A percentile compares a stretch with the other conserved stretches of the same genome.
Conservation (phyloP, 2,888 invertebrate species). For the Brenthis ino region DNA sequence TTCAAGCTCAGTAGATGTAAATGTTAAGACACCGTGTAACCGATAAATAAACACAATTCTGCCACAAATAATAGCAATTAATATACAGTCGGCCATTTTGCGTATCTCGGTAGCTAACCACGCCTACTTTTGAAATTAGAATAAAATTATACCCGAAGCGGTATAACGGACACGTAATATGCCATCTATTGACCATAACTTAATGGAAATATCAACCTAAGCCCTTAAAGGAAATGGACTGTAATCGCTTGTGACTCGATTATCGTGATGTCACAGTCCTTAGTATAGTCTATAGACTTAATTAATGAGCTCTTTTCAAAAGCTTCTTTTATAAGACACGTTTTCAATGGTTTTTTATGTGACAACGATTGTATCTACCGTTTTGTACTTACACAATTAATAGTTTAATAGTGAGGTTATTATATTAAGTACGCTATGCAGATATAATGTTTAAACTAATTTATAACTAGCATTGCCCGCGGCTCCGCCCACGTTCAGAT, state of each 20-base stretch:
- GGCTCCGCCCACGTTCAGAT: too few relatives aligned
- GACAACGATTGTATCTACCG: constrained; percentile 20
- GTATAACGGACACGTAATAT: constrained; percentile 36
- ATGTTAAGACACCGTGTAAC: neutral
- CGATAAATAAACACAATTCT: constrained; percentile 42
- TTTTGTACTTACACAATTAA: constrained; percentile 24
- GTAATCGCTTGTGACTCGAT: constrained; percentile 23
- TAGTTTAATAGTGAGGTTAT: neutral
- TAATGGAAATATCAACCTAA: constrained; percentile 28
- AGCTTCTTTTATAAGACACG: constrained; percentile 28
- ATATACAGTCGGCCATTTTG: constrained; percentile 60
- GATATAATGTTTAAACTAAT: neutral
- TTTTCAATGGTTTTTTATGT: constrained; percentile 25
- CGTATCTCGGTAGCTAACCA: constrained; percentile 65
- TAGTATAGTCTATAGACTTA: constrained; percentile 33
- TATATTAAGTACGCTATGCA: constrained; percentile 7
- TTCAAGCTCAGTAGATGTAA: neutral
- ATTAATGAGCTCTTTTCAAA: constrained; percentile 34
- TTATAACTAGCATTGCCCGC: neutral
- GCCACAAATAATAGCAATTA: constrained; percentile 64
- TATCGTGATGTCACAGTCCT: constrained; percentile 35
- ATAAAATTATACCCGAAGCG: constrained; percentile 42
- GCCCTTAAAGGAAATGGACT: constrained; percentile 11
- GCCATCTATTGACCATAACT: constrained; percentile 25
- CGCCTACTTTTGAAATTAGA: constrained; percentile 57